Evolutionary conservation across 2,888 invertebrate genomes (phyloP).

Genomic region (Fragum whitleyi): DNA sequence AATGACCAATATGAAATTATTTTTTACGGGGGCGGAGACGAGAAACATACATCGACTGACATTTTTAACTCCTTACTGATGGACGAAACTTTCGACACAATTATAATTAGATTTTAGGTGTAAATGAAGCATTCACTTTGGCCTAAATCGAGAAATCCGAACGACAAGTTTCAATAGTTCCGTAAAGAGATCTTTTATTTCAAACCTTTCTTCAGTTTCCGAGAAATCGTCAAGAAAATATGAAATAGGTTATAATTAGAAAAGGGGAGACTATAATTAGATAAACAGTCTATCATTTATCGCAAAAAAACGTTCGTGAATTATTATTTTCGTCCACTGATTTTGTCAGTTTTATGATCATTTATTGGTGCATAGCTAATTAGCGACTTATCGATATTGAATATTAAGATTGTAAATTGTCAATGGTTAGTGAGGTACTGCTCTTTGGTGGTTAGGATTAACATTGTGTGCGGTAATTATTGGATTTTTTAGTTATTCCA

Average conservation of each 20-base stretch:
- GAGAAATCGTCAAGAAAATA: no score
- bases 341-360: not conserved
- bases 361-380: not conserved
- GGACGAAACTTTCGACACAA: not conserved
- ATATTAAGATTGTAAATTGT: not conserved
- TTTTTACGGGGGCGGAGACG: not conserved
- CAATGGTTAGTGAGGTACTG: not conserved
- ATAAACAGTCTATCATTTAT: not conserved
- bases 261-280: no score
- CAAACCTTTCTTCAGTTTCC: no score
- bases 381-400: not conserved
- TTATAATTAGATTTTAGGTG: no score
- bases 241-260: no score
- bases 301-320: not conserved
- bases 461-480: not conserved
- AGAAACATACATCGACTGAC: not conserved
- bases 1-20: no score
- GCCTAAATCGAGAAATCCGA: no score
- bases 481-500: not conserved
- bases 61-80: not conserved
- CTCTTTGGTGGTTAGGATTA: not conserved
- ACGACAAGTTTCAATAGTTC: no score
- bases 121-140: no score
- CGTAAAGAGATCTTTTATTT: no score
- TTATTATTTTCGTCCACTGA: not conserved